Evolutionary conservation across 2,113 vertebrate genomes (phyloP).

Genomic region (Sinocyclocheilus grahami): DNA sequence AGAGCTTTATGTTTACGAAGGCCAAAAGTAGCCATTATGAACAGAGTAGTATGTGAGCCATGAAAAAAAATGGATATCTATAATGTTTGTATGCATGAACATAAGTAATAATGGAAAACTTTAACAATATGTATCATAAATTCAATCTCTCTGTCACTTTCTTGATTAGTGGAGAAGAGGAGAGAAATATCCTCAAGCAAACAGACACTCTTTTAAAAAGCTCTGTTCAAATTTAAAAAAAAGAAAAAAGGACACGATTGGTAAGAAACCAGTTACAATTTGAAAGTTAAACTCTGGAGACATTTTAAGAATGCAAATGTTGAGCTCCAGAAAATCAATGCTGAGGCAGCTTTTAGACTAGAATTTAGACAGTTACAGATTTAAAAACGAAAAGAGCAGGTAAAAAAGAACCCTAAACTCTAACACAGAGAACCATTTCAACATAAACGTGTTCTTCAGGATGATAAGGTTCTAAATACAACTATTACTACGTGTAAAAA

Average conservation of each 20-base stretch:
- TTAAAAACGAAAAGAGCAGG: not conserved
- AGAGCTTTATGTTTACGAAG: too few species aligned
- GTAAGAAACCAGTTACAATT: not conserved
- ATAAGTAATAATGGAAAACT: not conserved
- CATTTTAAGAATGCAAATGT: not conserved
- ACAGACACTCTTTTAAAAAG: not conserved
- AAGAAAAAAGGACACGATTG: not conserved
- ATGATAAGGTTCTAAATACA: not conserved
- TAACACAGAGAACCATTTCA: not conserved
- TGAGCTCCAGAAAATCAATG: not conserved
- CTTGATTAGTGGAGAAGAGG: not conserved
- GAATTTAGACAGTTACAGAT: not conserved
- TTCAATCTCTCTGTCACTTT: not conserved
- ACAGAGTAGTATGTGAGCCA: not conserved
- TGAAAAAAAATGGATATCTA: not conserved
- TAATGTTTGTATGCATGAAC: not conserved
- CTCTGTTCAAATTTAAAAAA: not conserved
- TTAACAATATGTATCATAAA: not conserved
- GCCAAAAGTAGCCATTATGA: not conserved
- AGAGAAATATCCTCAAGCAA: not conserved
- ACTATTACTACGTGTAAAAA: not conserved
- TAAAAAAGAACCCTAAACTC: not conserved
- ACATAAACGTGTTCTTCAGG: not conserved
- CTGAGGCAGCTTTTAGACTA: not conserved
- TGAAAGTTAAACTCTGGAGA: not conserved